These are phyloP conservation scores for Empis stercorea DNA, from an alignment of 2,888 invertebrate genomes.

Conservation along the genomic window DNA sequence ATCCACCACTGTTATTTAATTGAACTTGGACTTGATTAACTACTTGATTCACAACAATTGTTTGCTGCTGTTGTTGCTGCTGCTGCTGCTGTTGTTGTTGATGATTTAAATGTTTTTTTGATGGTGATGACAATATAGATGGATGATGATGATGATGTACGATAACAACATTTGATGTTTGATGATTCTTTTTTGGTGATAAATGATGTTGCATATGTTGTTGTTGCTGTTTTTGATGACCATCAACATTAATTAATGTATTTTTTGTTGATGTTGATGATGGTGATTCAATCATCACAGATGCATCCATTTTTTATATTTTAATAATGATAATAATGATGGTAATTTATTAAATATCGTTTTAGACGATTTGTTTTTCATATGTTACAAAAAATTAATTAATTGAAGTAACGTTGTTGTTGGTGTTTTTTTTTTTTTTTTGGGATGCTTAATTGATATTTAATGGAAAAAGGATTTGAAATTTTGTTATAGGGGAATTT, in stretches of 20 bases:
- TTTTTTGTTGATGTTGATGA: not conserved
- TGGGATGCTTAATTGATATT: too few relatives aligned
- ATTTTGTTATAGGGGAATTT: too few relatives aligned
- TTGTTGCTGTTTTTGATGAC: not conserved
- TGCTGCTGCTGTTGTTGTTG: not conserved
- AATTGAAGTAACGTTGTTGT: too few relatives aligned
- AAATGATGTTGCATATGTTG: not conserved
- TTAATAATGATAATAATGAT: not conserved
- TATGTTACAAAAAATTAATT: too few relatives aligned
- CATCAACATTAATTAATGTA: too few relatives aligned
- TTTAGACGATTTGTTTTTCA: too few relatives aligned
- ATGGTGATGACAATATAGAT: not conserved
- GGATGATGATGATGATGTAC: not conserved
- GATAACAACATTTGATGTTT: not conserved
- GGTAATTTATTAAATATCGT: not conserved
- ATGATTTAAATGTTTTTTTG: not conserved
- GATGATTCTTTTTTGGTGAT: not conserved
- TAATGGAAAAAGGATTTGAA: too few relatives aligned
- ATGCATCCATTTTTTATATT: not conserved
- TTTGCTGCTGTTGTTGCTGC: not conserved
- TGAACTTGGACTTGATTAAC: not conserved
- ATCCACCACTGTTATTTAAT: not conserved
- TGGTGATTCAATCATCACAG: not conserved
- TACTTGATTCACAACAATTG: not conserved
- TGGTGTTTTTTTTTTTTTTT: too few relatives aligned